A percentile compares a stretch with the other conserved stretches of the same genome.
Evolutionary conservation across 2,113 vertebrate genomes (phyloP).

Genomic region (Chamaea fasciata): DNA sequence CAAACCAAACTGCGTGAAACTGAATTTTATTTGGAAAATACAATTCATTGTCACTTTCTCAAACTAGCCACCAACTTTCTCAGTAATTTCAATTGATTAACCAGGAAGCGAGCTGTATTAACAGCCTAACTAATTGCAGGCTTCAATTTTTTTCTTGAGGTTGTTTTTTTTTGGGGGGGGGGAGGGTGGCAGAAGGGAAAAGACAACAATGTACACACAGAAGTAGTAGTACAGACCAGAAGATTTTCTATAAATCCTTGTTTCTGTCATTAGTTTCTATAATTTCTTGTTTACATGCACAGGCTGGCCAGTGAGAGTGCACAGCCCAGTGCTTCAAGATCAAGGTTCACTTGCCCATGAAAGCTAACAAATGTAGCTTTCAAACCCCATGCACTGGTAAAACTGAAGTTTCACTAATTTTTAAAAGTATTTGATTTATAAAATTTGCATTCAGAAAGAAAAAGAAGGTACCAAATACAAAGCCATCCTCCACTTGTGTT

Average conservation of each 20-base stretch:
- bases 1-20: not conserved
- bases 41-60: not conserved
- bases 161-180: fast-evolving
- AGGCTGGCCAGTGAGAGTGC: not conserved
- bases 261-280: not conserved
- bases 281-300: not conserved
- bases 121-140: not conserved
- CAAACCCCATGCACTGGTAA: not conserved
- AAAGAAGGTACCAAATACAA: not conserved
- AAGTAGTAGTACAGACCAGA: not conserved
- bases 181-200: not conserved
- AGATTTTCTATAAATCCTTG: not conserved
- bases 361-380: not conserved
- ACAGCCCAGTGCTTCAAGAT: not conserved
- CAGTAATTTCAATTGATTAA: not conserved
- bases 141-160: not conserved
- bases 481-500: not conserved
- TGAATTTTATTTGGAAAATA: not conserved
- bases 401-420: not conserved
- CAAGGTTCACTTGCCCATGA: not conserved
- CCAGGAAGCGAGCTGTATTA: not conserved
- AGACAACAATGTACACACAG: not conserved
- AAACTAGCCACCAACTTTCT: not conserved
- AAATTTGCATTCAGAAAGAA: not conserved
- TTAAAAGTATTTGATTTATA: not conserved